Evolutionary conservation across 2,888 invertebrate species (phyloP), one percentile per base, ranked within the genome.

Genomic region (Leptogaster cylindrica): DNA sequence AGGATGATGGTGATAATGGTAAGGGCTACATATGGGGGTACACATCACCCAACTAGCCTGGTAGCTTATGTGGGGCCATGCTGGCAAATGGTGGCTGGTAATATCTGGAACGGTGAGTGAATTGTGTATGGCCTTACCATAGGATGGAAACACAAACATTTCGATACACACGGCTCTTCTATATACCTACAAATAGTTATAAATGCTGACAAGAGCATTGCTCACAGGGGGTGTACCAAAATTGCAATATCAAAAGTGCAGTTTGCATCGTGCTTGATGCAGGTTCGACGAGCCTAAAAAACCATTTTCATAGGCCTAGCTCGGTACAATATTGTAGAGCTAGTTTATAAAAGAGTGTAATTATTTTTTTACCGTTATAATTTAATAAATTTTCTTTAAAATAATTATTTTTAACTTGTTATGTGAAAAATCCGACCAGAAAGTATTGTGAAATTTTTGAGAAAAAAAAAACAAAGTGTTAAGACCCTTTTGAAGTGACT

Each of bases 201-300:
- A 61, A 61, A 61, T 51, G 39, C 65, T 65, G 65, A 69, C 69
- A 69, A 69, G 66, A 69, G 66, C 66, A 67, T 64, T 69, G 69
- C 67, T 51, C 65, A 65, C 65, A 65, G 70, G 71, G 71, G 70
- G 71, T 69, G 68, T 70, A 70, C 69, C 66, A 20, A 68, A 70
- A 70, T 70, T 70, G 69, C 70, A 70, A 68, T 66, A 70, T 68
- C 68, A 70, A 70, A 72, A 72, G 72, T 72, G 71, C 72, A 72
- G 72, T 72, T 71, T 70, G 72, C 72, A 72, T 72, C 71, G 72
- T 72, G 71, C 71, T 72, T 70, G 72, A 72, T 72, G 72, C 72
- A 72, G 72, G 72, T 72, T 72, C 71, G 69, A 70, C 70, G 72
- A 72, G 71, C 71, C 72, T 71, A 71, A 70, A 70, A 65, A 68